These are phyloP conservation scores for Campoplex nolae DNA, from an alignment of 2,888 invertebrate genomes.

Conservation along the genomic window DNA sequence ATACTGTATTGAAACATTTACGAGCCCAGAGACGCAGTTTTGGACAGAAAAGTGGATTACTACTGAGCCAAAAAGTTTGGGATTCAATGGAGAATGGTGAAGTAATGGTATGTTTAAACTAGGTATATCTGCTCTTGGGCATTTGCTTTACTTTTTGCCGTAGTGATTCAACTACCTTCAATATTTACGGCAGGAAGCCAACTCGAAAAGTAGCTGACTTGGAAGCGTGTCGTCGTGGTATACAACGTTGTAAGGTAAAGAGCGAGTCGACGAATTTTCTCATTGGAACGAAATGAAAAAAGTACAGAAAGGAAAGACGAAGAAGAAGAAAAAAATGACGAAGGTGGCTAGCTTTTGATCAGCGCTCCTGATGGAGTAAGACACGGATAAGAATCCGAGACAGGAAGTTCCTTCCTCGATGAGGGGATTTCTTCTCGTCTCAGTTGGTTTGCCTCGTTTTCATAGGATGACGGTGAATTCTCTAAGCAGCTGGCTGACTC, in stretches of 20 bases:
- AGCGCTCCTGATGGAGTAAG: conserved; percentile 37
- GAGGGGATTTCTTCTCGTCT: conserved; percentile 51
- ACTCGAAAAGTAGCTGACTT: conserved; percentile 51
- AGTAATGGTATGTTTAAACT: background rate
- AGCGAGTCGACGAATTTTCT: conserved; percentile 17
- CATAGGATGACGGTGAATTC: conserved; percentile 40
- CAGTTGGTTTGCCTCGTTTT: conserved; percentile 41
- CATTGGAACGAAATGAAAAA: conserved; percentile 54
- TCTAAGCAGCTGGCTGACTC: conserved; percentile 33
- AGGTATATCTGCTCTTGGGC: background rate
- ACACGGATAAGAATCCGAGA: conserved; percentile 36
- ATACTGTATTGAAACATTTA: conserved; percentile 14
- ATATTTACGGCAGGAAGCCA: conserved; percentile 23
- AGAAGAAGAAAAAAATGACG: conserved; percentile 24
- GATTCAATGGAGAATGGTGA: conserved; percentile 15
- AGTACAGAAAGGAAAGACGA: conserved; percentile 16
- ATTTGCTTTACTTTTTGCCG: conserved; percentile 12
- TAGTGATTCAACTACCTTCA: conserved; percentile 2
- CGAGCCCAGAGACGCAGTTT: conserved; percentile 11
- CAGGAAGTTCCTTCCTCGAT: conserved; percentile 49
- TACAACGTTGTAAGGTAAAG: conserved; percentile 25
- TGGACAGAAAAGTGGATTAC: conserved; percentile 16
- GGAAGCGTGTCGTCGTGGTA: conserved; percentile 12
- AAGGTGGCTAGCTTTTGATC: conserved; percentile 57
- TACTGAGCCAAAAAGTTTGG: conserved; percentile 18